Evolutionary conservation across 2,113 vertebrate species (phyloP).

Genomic region (Alouatta palliata): DNA sequence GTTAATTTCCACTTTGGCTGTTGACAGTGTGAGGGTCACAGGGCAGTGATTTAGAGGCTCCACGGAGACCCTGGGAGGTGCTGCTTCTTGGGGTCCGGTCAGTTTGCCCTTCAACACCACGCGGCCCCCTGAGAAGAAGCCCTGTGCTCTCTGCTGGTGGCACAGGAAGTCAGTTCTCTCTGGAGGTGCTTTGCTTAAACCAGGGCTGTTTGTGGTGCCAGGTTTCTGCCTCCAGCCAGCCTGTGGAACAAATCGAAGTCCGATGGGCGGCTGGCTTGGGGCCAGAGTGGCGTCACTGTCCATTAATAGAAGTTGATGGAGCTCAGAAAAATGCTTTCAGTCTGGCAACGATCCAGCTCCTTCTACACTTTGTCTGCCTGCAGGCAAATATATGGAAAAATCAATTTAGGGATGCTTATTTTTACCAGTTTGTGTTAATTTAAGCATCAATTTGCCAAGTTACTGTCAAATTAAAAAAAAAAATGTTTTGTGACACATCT

Average conservation of each 20-base stretch:
- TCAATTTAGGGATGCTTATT: conserved; percentile 50
- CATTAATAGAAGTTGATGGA: conserved; percentile 73
- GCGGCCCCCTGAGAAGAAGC: background rate
- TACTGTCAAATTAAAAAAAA: conserved; percentile 2
- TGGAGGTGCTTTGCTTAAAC: background rate
- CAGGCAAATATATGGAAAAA: conserved; percentile 49
- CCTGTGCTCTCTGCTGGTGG: background rate
- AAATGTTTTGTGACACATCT: conserved; percentile 46
- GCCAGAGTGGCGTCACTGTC: conserved; percentile 76
- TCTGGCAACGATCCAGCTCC: conserved; percentile 58
- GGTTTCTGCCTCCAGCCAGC: conserved; percentile 19
- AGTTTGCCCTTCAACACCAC: background rate
- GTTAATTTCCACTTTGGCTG: background rate
- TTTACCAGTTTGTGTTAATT: conserved; percentile 53
- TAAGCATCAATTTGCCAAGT: conserved; percentile 58
- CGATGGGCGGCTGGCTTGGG: conserved; percentile 49
- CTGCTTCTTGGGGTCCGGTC: background rate
- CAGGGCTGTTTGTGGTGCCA: background rate
- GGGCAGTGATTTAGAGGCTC: background rate
- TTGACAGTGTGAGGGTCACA: background rate
- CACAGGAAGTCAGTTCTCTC: background rate
- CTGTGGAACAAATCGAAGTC: conserved; percentile 35
- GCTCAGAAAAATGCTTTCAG: conserved; percentile 75
- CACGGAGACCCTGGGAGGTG: background rate
- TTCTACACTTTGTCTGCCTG: conserved; percentile 29